Evolutionary conservation across 2,888 invertebrate species (phyloP).

Genomic region (Lasius fuliginosus): DNA sequence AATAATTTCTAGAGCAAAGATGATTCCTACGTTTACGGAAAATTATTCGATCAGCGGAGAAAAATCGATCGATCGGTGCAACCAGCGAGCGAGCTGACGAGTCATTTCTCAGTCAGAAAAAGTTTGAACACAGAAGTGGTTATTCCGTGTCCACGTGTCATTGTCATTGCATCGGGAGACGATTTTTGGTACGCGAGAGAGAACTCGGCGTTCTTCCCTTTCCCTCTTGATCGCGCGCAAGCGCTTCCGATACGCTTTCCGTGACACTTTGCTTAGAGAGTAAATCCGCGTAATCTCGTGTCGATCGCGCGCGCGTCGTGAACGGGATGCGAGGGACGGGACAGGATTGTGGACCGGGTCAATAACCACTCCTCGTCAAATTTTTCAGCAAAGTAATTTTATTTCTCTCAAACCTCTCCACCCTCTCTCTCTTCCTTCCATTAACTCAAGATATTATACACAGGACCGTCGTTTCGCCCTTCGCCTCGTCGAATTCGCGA

Average conservation of each 20-base stretch:
- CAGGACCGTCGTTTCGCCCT: constrained; percentile 46
- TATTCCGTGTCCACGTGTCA: constrained; percentile 80
- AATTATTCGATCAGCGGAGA: background rate
- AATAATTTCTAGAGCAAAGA: background rate
- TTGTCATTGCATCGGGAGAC: constrained; percentile 68
- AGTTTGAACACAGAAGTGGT: constrained; percentile 85
- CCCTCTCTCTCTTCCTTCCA: constrained; percentile 48
- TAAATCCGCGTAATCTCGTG: background rate
- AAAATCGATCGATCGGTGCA: constrained; percentile 1
- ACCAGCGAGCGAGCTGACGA: background rate
- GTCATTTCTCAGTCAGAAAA: constrained; percentile 62
- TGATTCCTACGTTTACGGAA: background rate
- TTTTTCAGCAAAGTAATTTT: constrained; percentile 84
- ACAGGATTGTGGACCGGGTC: constrained; percentile 82
- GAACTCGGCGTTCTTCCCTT: constrained; percentile 37
- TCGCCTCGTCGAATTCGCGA: constrained; percentile 55
- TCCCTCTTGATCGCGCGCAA: constrained; percentile 13
- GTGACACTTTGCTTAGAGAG: constrained; percentile 4
- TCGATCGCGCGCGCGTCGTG: constrained; percentile 42
- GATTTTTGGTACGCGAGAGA: constrained; percentile 60
- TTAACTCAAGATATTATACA: constrained; percentile 53
- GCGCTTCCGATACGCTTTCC: constrained; percentile 30
- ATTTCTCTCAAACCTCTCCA: constrained; percentile 77
- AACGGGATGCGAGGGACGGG: constrained; percentile 68
- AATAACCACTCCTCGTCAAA: constrained; percentile 85